Evolutionary conservation across 2,888 invertebrate genomes (phyloP), one percentile per base, ranked within the genome.

Genomic region (Meandrusa payeni): DNA sequence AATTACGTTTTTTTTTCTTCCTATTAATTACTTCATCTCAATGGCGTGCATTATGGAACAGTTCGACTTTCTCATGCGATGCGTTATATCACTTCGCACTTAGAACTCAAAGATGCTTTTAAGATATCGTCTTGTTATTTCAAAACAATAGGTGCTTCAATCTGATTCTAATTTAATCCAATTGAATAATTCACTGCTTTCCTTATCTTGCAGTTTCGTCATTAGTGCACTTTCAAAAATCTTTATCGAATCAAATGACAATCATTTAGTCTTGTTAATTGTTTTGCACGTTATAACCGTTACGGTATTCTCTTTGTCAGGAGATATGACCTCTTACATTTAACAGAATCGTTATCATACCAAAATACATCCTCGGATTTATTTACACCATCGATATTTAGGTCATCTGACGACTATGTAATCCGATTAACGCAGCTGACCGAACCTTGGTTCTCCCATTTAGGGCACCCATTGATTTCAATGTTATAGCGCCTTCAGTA

Each of bases 21-120:
- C n/a, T n/a, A n/a, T 50, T 51, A 58, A 59, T 58, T 58, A 53
- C 53, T 48, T 54, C 47, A 59, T 55, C 49, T 48, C 50, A 59
- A 57, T 52, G 38, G 50, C 46, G 47, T 41, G 50, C 55, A 49
- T 56, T 54, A 54, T 52, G 40, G 47, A 29, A 46, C 50, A 38
- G 52, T 61, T 54, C 50, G 41, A 54, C 62, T 64, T 62, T 63
- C 59, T 52, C 56, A 50, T 48, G 51, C 31, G 46, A 50, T 51
- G 26, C 32, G 49, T 64, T 64, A 59, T 61, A 51, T 64, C 61
- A 64, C 44, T 52, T 23, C 40, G 29, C 40, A 39, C 42, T 41
- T 24, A 28, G 34, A 37, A 43, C 46, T 50, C 40, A 41, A 29
- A 43, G 65, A 63, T 67, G 60, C 61, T 64, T 66, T 67, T 62